Conservation (phyloP, 2,888 invertebrate genomes). For the Cerceris ruficornis region DNA sequence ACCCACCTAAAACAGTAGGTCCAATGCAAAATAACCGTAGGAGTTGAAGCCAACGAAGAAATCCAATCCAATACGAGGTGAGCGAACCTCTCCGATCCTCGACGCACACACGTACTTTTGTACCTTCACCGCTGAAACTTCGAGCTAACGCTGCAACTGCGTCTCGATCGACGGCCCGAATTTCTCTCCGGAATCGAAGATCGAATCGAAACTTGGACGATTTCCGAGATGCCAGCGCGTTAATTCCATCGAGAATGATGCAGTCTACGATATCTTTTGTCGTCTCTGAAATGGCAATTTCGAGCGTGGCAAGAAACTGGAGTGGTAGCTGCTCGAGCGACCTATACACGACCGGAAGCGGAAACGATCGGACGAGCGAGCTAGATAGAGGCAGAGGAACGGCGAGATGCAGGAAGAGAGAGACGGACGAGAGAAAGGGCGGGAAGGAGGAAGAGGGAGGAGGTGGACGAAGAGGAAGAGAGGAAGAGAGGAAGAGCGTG, state of each 20-base stretch:
- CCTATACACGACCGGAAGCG: conserved; percentile 61
- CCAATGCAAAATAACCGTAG: too few relatives aligned
- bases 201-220: neutral
- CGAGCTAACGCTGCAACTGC: too few relatives aligned
- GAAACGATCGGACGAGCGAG: conserved; percentile 62
- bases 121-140: too few relatives aligned
- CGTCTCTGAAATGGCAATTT: conserved; percentile 17
- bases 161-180: neutral
- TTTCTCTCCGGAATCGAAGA: neutral
- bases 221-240: conserved; percentile 6
- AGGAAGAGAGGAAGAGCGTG: conserved; percentile 22
- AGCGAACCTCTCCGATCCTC: too few relatives aligned
- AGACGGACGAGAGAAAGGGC: neutral
- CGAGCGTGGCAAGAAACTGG: conserved; percentile 54
- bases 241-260: conserved; percentile 9
- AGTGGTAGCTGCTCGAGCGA: conserved; percentile 53
- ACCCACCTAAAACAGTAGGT: too few relatives aligned
- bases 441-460: conserved; percentile 21
- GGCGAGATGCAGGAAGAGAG: conserved; percentile 1
- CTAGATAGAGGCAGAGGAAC: conserved; percentile 18
- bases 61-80: too few relatives aligned
- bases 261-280: neutral
- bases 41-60: too few relatives aligned
- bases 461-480: neutral
- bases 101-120: too few relatives aligned